These are phyloP conservation scores for Centruroides vittatus DNA, from an alignment of 1,140 invertebrate species.

Conservation along the genomic window DNA sequence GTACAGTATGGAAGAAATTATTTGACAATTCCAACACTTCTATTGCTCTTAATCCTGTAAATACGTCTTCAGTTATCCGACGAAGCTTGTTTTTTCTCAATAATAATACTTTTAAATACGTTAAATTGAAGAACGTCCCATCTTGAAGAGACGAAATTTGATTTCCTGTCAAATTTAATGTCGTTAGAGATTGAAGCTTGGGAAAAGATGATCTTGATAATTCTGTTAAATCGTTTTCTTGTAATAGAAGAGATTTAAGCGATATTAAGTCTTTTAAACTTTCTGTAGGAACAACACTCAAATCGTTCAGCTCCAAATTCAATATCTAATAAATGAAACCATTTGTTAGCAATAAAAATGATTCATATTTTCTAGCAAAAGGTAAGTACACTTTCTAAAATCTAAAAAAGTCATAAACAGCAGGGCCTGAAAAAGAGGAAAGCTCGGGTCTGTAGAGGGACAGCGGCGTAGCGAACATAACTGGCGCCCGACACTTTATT, in stretches of 20 bases:
- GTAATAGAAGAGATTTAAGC: conserved; percentile 51
- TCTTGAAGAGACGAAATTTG: conserved; percentile 55
- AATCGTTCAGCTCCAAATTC: conserved; percentile 59
- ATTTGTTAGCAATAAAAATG: too few species aligned
- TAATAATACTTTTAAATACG: conserved; percentile 47
- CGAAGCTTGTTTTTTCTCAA: conserved; percentile 56
- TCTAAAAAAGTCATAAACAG: too few species aligned
- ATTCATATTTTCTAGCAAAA: too few species aligned
- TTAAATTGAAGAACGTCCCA: conserved; percentile 49
- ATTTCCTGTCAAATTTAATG: conserved; percentile 60
- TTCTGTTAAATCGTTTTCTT: conserved; percentile 51
- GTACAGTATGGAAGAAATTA: conserved; percentile 69
- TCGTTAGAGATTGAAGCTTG: conserved; percentile 34
- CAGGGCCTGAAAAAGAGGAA: too few species aligned
- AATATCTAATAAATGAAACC: conserved; percentile 45
- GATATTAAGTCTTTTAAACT: conserved; percentile 60
- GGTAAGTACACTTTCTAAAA: too few species aligned
- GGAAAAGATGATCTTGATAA: conserved; percentile 15
- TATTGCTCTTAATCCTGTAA: conserved; percentile 47
- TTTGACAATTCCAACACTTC: conserved; percentile 63
- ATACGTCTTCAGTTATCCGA: conserved; percentile 60
- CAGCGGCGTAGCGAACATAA: too few species aligned
- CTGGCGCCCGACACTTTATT: too few species aligned
- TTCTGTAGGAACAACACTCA: conserved; percentile 51
- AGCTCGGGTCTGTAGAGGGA: too few species aligned